Evolutionary conservation across 2,888 invertebrate genomes (phyloP), one percentile per base, ranked within the genome.

Genomic region (Lottia gigantea): DNA sequence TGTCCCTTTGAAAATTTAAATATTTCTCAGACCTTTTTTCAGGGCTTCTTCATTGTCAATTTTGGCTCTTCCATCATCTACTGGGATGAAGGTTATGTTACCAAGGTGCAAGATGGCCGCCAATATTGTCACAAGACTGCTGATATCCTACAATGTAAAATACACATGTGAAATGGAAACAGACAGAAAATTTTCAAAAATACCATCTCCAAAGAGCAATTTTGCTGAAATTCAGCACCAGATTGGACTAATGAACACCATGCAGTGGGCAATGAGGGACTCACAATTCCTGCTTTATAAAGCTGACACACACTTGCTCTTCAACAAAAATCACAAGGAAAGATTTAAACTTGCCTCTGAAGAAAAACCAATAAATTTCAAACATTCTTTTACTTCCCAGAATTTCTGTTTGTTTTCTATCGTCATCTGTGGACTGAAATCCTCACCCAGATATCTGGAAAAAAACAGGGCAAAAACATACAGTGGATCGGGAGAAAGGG

Each of bases 51-150:
- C 78, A 73, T 85, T 80, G 0, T 68, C 67, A 7, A 87, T 82
- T 46, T 78, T 78, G 0, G 85, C 86, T 15, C 82, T 83, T 19
- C 63, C 72, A 26, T 86, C 85, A 64, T 83, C 82, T 31, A 83
- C 85, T 0, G 76, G 75, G 46, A 81, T 69, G 66, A 87, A 87
- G 45, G 76, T 68, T 19, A 87, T 82, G 73, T 87, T 85, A 40
- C 85, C 84, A 23, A 87, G 75, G 67, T 87, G 87, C 40, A 88
- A 73, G 19, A 87, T 81, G 47, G 84, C 83, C 0, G 87, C 83
- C 65, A 88, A 72, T 1, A 82, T 78, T 14, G 81, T 79, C 49
- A 85, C 74, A 40, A 87, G 78, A 64, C 81, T 80, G 45, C 80
- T 76, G 7, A 85, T 75, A 66, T 88, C 87, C 87, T 87, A 76